Conservation (phyloP, 2,113 vertebrate genomes). For the Mustelus asterias region DNA sequence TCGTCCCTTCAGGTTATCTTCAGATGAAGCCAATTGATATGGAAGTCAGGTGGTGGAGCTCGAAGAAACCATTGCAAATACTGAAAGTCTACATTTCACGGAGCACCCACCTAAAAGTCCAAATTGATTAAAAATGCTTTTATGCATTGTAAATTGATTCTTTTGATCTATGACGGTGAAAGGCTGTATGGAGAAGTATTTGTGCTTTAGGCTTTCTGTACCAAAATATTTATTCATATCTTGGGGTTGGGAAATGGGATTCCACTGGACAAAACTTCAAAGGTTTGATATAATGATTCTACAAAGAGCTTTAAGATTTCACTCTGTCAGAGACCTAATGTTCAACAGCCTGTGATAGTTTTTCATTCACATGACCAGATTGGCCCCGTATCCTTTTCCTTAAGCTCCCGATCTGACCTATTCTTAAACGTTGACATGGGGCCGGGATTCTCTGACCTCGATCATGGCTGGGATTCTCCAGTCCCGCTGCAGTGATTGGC, state of each 20-base stretch:
- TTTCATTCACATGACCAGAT: background rate
- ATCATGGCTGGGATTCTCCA: too few species aligned
- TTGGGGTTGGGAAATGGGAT: background rate
- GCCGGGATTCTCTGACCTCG: too few species aligned
- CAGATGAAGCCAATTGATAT: background rate
- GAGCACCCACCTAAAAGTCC: background rate
- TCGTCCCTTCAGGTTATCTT: background rate
- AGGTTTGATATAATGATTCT: background rate
- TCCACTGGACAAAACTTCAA: background rate
- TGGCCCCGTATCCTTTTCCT: background rate
- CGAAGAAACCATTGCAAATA: background rate
- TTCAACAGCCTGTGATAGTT: background rate
- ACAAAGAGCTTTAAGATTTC: background rate
- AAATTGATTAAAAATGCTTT: constrained; percentile 1
- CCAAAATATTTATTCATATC: background rate
- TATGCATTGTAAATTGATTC: background rate
- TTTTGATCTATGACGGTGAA: background rate
- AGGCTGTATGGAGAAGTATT: background rate
- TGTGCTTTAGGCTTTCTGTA: background rate
- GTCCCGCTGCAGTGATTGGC: too few species aligned
- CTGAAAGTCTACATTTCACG: background rate
- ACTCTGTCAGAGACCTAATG: background rate
- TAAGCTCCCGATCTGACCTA: background rate
- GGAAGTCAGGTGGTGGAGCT: background rate
- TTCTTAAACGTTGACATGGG: background rate